A percentile compares a stretch with the other conserved stretches of the same genome.
These are phyloP conservation scores for Diglossa cyanea DNA, from an alignment of 2,797 vertebrate species.

Conservation along the genomic window DNA sequence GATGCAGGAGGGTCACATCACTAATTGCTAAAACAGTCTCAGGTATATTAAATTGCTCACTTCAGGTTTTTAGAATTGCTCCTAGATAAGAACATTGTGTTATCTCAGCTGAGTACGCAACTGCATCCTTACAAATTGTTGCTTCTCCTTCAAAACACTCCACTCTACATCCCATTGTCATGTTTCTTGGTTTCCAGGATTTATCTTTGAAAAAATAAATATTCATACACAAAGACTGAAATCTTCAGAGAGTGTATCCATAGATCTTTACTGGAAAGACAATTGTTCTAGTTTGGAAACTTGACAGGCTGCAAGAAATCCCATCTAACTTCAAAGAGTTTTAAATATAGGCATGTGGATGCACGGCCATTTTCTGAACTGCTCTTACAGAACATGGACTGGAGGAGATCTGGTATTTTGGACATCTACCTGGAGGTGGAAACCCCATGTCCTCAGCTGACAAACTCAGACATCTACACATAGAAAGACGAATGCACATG, in stretches of 20 bases:
- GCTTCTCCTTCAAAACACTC: neutral
- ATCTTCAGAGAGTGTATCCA: neutral
- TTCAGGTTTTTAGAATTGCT: neutral
- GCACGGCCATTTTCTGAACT: neutral
- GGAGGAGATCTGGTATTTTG: neutral
- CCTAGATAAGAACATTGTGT: neutral
- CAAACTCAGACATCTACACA: neutral
- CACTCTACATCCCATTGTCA: rapidly evolving
- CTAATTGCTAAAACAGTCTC: neutral
- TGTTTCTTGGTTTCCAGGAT: neutral
- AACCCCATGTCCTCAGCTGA: neutral
- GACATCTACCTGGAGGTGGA: neutral
- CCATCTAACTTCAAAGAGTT: neutral
- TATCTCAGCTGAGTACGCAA: neutral
- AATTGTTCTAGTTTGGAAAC: neutral
- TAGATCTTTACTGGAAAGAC: neutral
- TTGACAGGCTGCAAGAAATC: neutral
- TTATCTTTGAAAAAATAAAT: neutral
- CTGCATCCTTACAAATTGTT: neutral
- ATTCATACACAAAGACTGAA: neutral
- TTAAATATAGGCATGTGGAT: neutral
- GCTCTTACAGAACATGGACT: neutral
- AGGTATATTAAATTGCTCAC: neutral
- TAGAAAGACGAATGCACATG: neutral
- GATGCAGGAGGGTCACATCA: neutral